Conservation (phyloP, 2,888 invertebrate genomes). For the Conomelus anceps region DNA sequence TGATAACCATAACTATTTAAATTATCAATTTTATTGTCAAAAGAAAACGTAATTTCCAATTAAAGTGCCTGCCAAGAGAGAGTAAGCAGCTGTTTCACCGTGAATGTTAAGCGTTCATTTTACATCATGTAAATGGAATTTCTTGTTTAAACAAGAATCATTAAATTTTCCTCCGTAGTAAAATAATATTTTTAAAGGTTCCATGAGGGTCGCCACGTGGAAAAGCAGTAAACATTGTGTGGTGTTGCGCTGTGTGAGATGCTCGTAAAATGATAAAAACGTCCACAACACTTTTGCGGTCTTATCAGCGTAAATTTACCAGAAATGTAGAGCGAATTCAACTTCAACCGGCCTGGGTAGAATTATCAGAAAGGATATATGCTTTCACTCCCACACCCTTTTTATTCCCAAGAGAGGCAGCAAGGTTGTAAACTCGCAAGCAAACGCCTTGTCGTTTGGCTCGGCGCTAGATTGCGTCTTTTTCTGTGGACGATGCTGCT, state of each 20-base stretch:
- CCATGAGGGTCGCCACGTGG: background rate
- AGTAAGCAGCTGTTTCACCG: background rate
- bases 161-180: background rate
- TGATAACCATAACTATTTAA: background rate
- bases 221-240: background rate
- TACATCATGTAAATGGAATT: background rate
- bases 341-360: background rate
- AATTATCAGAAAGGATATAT: background rate
- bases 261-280: background rate
- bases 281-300: background rate
- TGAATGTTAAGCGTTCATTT: background rate
- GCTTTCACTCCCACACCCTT: background rate
- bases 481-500: background rate
- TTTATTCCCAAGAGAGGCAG: background rate
- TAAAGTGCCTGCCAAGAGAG: background rate
- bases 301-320: background rate
- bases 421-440: background rate
- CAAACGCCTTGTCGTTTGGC: background rate
- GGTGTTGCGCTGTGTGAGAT: background rate
- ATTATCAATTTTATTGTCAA: background rate
- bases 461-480: background rate
- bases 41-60: background rate
- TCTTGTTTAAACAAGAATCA: background rate
- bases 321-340: background rate
- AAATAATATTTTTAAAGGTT: background rate